Percentiles rank a stretch among this genome's conserved stretches.
Evolutionary conservation across 2,113 vertebrate species (phyloP).

Genomic region (Cavia porcellus): DNA sequence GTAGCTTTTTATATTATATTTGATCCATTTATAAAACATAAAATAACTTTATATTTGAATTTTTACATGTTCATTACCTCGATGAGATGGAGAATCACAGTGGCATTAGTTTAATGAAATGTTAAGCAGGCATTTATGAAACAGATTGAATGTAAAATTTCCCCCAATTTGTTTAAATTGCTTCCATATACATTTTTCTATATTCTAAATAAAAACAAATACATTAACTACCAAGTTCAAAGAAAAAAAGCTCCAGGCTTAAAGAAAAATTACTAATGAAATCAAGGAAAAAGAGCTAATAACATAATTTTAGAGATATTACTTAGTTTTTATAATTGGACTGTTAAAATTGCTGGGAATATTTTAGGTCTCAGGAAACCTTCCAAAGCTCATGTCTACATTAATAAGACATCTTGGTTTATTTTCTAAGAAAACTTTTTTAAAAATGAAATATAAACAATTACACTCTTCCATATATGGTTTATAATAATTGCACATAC

Average conservation of each 20-base stretch:
- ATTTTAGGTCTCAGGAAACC: not conserved
- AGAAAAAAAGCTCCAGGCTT: not conserved
- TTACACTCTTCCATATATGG: slow-evolving; percentile 3
- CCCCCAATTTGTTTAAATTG: not conserved
- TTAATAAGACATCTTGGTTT: not conserved
- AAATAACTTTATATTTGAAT: not conserved
- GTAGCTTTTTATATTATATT: not conserved
- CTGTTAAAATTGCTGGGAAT: slow-evolving; percentile 13
- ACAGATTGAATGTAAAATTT: not conserved
- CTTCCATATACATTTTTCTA: not conserved
- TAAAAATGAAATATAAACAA: slow-evolving; percentile 21
- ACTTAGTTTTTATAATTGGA: not conserved
- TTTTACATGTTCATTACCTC: not conserved
- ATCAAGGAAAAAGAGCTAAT: not conserved
- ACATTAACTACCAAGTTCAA: not conserved
- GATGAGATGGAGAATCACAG: not conserved
- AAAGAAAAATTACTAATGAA: slow-evolving; percentile 22
- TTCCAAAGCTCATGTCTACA: not conserved
- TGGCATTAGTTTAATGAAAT: not conserved
- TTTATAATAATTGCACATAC: not conserved
- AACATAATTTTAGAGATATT: not conserved
- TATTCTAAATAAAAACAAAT: slow-evolving; percentile 33
- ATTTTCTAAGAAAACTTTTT: slow-evolving; percentile 25
- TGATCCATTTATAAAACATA: not conserved
- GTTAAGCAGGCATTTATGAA: not conserved